Conservation (phyloP, 2,888 invertebrate species). For the Deilephila elpenor region DNA sequence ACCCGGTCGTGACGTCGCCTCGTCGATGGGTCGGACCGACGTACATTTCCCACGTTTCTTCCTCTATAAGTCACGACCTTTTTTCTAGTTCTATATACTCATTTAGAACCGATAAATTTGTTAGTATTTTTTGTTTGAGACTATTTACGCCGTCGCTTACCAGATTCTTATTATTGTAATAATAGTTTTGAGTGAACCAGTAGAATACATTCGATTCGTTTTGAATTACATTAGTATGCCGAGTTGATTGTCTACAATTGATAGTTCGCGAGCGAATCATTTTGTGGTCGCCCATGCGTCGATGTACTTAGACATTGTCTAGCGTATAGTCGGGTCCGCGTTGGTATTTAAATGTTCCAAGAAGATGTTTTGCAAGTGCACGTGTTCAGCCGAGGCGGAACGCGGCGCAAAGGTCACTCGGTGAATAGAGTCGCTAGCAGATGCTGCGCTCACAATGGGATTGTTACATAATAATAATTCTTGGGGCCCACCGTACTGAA, state of each 20-base stretch:
- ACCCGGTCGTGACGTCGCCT: constrained; percentile 60
- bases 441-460: constrained; percentile 67
- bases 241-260: constrained; percentile 12
- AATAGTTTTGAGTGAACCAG: not conserved
- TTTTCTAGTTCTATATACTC: constrained; percentile 43
- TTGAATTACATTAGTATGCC: constrained; percentile 8
- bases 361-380: constrained; percentile 60
- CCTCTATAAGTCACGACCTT: constrained; percentile 59
- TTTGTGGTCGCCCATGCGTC: constrained; percentile 1
- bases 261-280: constrained; percentile 2
- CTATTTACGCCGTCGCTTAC: not conserved
- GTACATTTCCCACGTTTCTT: constrained; percentile 70
- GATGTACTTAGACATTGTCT: constrained; percentile 16
- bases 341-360: constrained; percentile 52
- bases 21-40: constrained; percentile 50
- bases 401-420: constrained; percentile 68
- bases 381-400: constrained; percentile 56
- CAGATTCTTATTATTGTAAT: not conserved
- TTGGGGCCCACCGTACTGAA: constrained; percentile 36
- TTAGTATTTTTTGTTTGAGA: not conserved
- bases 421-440: constrained; percentile 72
- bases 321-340: not conserved
- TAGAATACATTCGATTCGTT: not conserved
- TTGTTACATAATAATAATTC: constrained; percentile 56
- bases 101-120: constrained; percentile 47